Evolutionary conservation across 53 echinoderm and acorn worm genomes (phyloP), one percentile per base, ranked within the genome.

Genomic region (Paelopatides confundens): DNA sequence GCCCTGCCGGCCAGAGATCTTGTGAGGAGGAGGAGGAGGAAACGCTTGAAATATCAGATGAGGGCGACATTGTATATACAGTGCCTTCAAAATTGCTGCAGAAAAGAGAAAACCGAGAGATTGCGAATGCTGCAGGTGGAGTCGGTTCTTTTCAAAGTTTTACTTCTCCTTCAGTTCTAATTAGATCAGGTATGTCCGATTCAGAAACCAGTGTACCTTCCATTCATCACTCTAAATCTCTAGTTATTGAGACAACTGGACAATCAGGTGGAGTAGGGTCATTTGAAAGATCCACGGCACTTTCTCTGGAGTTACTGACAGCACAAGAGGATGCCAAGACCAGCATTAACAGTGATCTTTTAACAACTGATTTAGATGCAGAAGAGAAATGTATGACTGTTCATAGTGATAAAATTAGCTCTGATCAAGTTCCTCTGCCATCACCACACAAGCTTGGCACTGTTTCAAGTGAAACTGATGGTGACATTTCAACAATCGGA

Each of bases 121-220:
- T 23, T 32, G 79, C 15, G 34, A 31, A 21, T 24, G 53, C 23
- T 33, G 35, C 79, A 30, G 53, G 51, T 46, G 79, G 79, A 53
- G 79, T 79, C 17, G 79, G 79, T 26, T 79, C 79, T 51, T 79
- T 79, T 34, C 14, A 48, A 24, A 79, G 79, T 79, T 79, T 79
- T 53, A 79, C 79, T 18, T 79, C 79, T 15, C 79, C 52, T 12
- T 79, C 79, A 31, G 79, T 50, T 21, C 33, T 79, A 11, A 50
- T 79, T 29, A 18, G 33, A 31, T 29, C 15, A 31, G 31, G 21
- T 58, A 18, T 23, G 5, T 58, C 58, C 6, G 58, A 58, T 58
- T 58, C 58, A n/a, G 58, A 23, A 18, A 58, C 5, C 24, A 18
- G 26, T 23, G 2, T 58, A 23, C 24, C 1, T 18, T 23, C n/a